Conservation (phyloP, 2,797 vertebrate genomes). For the Eupleurogrammus muticus region DNA sequence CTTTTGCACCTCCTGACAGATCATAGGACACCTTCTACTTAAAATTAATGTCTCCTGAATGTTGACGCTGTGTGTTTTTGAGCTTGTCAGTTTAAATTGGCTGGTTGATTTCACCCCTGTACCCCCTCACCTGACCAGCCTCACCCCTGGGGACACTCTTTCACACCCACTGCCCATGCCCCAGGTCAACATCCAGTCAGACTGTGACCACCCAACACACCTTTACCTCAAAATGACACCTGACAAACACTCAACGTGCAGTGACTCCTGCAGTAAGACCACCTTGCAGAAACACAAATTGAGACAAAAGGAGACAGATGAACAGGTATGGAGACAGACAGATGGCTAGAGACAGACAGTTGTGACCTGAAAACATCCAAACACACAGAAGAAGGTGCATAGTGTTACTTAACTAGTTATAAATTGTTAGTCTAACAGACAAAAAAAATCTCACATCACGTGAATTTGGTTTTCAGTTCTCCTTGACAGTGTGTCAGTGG, state of each 20-base stretch:
- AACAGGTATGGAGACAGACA: no score
- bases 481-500: not conserved
- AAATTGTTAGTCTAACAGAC: not conserved
- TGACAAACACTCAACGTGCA: constrained; percentile 16
- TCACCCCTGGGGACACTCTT: constrained; percentile 16
- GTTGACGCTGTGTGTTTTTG: not conserved
- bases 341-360: no score
- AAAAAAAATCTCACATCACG: not conserved
- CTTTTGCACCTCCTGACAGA: not conserved
- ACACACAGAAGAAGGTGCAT: constrained; percentile 15
- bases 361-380: not conserved
- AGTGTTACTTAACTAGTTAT: constrained; percentile 13
- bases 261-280: constrained; percentile 84
- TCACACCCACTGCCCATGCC: constrained; percentile 76
- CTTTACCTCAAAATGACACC: not conserved
- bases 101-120: constrained; percentile 86
- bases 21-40: no score
- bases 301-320: no score
- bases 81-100: constrained; percentile 43
- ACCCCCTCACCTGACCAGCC: constrained; percentile 85
- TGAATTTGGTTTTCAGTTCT: not conserved
- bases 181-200: constrained; percentile 87
- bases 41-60: not conserved
- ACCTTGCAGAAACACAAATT: constrained; percentile 43
- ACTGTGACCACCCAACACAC: constrained; percentile 67